Conservation (phyloP, 2,888 invertebrate genomes). For the Dugesia japonica region DNA sequence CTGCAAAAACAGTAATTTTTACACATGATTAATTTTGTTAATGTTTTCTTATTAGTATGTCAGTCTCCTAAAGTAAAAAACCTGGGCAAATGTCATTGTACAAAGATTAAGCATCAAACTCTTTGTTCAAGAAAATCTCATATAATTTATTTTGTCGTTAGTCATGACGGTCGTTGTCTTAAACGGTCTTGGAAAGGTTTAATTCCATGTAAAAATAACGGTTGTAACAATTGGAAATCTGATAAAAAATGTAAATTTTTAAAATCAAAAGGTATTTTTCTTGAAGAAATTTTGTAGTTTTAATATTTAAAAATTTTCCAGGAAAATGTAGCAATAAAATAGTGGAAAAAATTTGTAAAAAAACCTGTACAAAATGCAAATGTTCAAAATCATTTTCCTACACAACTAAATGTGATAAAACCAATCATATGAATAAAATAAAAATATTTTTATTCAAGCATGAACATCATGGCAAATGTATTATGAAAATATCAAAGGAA, state of each 20-base stretch:
- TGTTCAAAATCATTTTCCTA: slow-evolving; percentile 16
- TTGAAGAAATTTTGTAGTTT: not conserved
- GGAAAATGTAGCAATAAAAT: not conserved
- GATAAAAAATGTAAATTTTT: slow-evolving; percentile 1
- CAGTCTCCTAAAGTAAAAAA: not conserved
- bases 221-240: slow-evolving; percentile 26
- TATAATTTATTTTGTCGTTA: not conserved
- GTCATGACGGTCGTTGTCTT: slow-evolving; percentile 25
- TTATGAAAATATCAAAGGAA: not conserved
- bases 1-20: slow-evolving; percentile 25
- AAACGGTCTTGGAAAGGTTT: slow-evolving; percentile 17
- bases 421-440: not conserved
- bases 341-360: slow-evolving; percentile 3
- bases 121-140: slow-evolving; percentile 20
- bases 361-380: slow-evolving; percentile 26
- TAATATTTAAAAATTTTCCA: not conserved
- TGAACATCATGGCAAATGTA: slow-evolving; percentile 21
- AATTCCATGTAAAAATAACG: not conserved
- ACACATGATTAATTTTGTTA: not conserved
- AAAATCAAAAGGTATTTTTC: slow-evolving; percentile 1
- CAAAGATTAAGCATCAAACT: not conserved
- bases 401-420: slow-evolving; percentile 10
- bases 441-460: slow-evolving; percentile 6
- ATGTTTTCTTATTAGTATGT: not conserved
- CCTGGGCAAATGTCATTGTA: slow-evolving; percentile 16